Conservation (phyloP, 2,888 invertebrate species). For the Pharmacophagus antenor region DNA sequence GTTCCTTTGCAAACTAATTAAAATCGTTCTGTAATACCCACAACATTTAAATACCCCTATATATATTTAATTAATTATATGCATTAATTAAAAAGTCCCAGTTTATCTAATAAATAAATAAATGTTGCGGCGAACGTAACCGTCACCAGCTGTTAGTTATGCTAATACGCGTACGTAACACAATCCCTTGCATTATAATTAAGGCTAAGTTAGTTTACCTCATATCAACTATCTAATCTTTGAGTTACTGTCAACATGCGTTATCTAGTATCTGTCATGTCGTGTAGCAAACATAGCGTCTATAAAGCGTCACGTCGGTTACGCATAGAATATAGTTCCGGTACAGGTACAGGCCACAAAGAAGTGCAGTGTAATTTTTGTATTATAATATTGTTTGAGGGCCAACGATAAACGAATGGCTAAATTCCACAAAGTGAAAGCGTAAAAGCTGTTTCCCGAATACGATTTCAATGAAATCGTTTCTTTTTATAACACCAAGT, state of each 20-base stretch:
- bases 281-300: slow-evolving; percentile 14
- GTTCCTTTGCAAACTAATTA: no score
- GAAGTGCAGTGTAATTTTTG: no score
- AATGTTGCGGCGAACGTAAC: background rate
- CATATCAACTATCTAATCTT: slow-evolving; percentile 21
- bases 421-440: no score
- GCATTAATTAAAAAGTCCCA: background rate
- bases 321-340: slow-evolving; percentile 17
- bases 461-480: no score
- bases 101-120: background rate
- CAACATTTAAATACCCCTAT: no score
- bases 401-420: no score
- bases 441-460: no score
- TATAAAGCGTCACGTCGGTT: slow-evolving; percentile 24
- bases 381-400: no score
- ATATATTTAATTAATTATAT: background rate
- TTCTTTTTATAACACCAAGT: no score
- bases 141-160: slow-evolving; percentile 1
- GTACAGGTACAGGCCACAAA: no score
- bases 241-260: slow-evolving; percentile 13
- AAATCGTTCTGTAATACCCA: no score
- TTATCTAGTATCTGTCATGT: slow-evolving; percentile 22
- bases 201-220: slow-evolving; percentile 16
- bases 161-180: background rate
- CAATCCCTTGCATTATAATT: slow-evolving; percentile 1